phyloP scores from a whole-genome alignment of 2,888 invertebrate species.

The Drosophila borborema region DNA sequence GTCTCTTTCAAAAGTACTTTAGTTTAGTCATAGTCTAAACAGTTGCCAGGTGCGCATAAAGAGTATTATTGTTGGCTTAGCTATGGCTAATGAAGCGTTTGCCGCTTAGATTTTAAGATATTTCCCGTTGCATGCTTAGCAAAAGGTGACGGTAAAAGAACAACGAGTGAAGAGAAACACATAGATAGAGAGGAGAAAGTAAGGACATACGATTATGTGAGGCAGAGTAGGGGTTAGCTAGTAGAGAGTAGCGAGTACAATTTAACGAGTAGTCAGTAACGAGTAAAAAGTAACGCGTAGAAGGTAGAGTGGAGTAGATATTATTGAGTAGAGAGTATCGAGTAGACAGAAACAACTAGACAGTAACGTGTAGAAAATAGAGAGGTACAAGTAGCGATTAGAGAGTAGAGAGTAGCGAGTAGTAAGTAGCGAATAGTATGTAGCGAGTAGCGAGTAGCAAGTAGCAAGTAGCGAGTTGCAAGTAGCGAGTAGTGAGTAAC shows the following conservation, averaged over 20 bases:
- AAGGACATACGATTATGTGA: too few species aligned
- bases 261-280: background rate
- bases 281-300: background rate
- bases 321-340: background rate
- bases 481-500: background rate
- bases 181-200: too few species aligned
- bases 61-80: background rate
- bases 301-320: background rate
- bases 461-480: too few species aligned
- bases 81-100: background rate
- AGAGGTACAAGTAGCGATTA: too few species aligned
- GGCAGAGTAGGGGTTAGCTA: background rate
- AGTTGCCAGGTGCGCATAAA: slow-evolving; percentile 18
- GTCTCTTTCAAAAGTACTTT: background rate
- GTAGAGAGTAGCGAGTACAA: background rate
- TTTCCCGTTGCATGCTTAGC: background rate
- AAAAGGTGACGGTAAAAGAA: background rate
- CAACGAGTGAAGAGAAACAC: background rate
- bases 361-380: background rate
- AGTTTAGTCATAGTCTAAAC: slow-evolving; percentile 8
- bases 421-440: background rate
- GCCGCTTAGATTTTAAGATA: background rate
- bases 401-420: background rate
- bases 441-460: background rate
- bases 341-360: background rate